These are phyloP conservation scores for Clarias gariepinus DNA, from an alignment of 2,113 vertebrate species.

Conservation along the genomic window DNA sequence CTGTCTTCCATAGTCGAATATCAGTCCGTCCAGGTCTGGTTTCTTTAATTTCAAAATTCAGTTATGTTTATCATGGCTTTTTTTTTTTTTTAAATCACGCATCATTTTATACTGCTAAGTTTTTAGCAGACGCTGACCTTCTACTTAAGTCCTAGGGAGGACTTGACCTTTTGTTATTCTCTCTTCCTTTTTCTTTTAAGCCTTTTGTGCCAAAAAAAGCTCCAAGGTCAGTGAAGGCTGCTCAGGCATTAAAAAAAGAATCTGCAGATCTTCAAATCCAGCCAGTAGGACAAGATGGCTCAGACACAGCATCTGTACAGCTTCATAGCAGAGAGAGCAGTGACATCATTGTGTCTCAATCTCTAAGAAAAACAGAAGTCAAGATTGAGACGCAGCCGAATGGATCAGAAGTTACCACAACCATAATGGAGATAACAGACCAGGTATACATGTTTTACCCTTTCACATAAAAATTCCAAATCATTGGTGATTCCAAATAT, in stretches of 20 bases:
- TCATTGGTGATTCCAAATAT: neutral
- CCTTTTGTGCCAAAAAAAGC: conserved; percentile 76
- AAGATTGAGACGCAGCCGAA: conserved; percentile 75
- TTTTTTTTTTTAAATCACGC: conserved; percentile 44
- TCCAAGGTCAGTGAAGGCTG: conserved; percentile 70
- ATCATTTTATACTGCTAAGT: conserved; percentile 25
- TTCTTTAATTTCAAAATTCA: conserved; percentile 48
- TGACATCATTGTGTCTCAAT: conserved; percentile 51
- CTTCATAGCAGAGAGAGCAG: conserved; percentile 52
- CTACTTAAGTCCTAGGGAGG: neutral
- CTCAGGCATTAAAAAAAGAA: conserved; percentile 69
- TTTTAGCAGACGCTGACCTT: conserved; percentile 22
- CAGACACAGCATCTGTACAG: conserved; percentile 39
- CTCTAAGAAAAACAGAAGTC: conserved; percentile 69
- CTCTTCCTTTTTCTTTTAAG: conserved; percentile 53
- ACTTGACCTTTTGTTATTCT: conserved; percentile 32
- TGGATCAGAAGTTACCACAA: conserved; percentile 76
- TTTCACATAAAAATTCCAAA: neutral
- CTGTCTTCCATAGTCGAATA: conserved; percentile 51
- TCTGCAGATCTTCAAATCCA: conserved; percentile 43
- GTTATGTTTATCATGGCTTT: conserved; percentile 48
- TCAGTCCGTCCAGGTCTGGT: conserved; percentile 53
- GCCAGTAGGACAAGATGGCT: conserved; percentile 64
- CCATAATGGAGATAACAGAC: conserved; percentile 74
- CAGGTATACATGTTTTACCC: conserved; percentile 61